Evolutionary conservation across 2,113 vertebrate species (phyloP), one percentile per base, ranked within the genome.

Genomic region (Onychostoma macrolepis): DNA sequence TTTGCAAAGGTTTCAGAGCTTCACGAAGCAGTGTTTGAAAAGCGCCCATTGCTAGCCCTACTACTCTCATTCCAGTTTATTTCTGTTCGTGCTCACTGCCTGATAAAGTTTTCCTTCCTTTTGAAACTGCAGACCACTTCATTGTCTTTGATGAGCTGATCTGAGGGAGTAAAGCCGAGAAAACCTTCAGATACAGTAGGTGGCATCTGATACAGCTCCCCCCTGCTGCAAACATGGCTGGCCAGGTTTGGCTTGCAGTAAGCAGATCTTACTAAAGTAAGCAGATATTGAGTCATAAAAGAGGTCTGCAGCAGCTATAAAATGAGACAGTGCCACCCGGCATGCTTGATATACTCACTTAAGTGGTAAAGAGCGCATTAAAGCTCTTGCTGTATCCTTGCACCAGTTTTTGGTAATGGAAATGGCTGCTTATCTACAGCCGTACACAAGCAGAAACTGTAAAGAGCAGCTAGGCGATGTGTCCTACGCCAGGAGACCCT

Each of bases 311-410:
- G 86, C 74, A 26, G 71, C 72, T 87, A 50, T 87, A 78, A 87
- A 83, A 78, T 2, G 86, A 58, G 80, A 76, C 63, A 12, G 30
- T 65, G 7, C 38, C 56, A 76, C 53, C 9, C 9, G 28, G 53
- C 41, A 13, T 75, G 80, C 28, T n/a, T 71, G 80, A 78, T 50
- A 56, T 84, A 77, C 30, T 78, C 15, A 26, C 30, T n/a, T 84
- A 87, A 87, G 72, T 87, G 80, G 38, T 78, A 84, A 83, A 87
- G 72, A 78, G 45, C 24, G 0, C 72, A 87, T 87, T 87, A 87
- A 77, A 84, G 80, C 80, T 61, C 71, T 69, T 53, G 67, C 83
- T 84, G 48, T 38, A 58, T 84, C 69, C 80, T 56, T 33, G 33
- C 50, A 61, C 80, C 71, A 28, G 56, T 48, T 82, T 83, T 72